Conservation (phyloP, 2,888 invertebrate species). For the Pteria penguin region DNA sequence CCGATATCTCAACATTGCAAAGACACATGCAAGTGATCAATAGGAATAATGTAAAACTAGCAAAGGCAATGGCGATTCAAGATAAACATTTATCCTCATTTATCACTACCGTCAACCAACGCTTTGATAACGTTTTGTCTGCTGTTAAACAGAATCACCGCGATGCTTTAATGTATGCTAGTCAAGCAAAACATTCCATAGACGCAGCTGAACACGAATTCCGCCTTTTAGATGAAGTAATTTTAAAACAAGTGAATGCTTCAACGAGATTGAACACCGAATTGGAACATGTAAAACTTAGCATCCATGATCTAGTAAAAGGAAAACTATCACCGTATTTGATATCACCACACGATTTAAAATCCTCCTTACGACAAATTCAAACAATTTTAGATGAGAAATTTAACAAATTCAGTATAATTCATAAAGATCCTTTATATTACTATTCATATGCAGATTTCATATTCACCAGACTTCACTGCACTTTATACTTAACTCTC, state of each 20-base stretch:
- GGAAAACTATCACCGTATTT: constrained; percentile 29
- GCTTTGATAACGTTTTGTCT: constrained; percentile 14
- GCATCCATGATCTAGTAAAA: too few relatives aligned
- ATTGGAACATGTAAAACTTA: constrained; percentile 15
- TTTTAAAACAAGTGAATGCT: too few relatives aligned
- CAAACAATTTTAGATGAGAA: too few relatives aligned
- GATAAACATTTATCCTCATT: constrained; percentile 21
- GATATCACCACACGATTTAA: background rate
- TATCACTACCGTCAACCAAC: constrained; percentile 8
- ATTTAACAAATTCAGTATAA: too few relatives aligned
- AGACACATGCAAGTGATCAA: constrained; percentile 28
- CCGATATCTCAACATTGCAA: constrained; percentile 40
- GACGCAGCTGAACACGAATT: constrained; percentile 8
- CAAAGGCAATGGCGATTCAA: constrained; percentile 22
- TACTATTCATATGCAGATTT: too few relatives aligned
- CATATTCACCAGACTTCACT: too few relatives aligned
- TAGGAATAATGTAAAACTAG: constrained; percentile 9
- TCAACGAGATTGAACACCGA: constrained; percentile 10
- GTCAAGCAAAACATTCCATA: background rate
- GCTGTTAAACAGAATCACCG: constrained; percentile 17
- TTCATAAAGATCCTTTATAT: too few relatives aligned
- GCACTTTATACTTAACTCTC: too few relatives aligned
- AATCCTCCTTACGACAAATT: too few relatives aligned
- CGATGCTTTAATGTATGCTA: background rate
- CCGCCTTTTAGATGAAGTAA: too few relatives aligned